Evolutionary conservation across 2,113 vertebrate species (phyloP).

Genomic region (Ochotona princeps): DNA sequence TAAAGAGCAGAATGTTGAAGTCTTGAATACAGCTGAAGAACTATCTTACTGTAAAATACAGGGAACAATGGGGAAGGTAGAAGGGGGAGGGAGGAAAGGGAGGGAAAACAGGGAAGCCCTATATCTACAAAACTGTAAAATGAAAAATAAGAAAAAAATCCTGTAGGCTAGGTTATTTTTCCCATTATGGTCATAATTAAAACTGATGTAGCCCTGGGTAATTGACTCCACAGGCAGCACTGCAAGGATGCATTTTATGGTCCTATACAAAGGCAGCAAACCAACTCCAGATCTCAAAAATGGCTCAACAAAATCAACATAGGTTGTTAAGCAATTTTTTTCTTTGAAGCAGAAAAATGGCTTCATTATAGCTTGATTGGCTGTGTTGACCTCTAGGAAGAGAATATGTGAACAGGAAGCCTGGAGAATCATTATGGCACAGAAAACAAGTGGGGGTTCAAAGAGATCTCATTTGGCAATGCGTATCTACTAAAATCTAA

Average conservation of each 20-base stretch:
- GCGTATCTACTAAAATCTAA: not conserved
- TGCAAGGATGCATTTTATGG: not conserved
- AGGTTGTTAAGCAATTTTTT: not conserved
- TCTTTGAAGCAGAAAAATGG: not conserved
- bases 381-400: not conserved
- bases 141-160: not conserved
- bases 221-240: not conserved
- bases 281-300: not conserved
- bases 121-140: no score
- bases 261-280: not conserved
- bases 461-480: not conserved
- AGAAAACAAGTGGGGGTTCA: not conserved
- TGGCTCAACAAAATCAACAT: not conserved
- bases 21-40: no score
- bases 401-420: not conserved
- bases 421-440: not conserved
- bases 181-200: not conserved
- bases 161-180: not conserved
- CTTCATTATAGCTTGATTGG: not conserved
- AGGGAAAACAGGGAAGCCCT: no score
- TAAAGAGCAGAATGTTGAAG: no score
- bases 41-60: no score
- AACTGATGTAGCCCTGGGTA: not conserved
- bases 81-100: no score
- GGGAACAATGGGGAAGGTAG: no score